Base-by-base conservation (phyloP, 2,113 vertebrate genomes). In the Marmota flaviventris region DNA sequence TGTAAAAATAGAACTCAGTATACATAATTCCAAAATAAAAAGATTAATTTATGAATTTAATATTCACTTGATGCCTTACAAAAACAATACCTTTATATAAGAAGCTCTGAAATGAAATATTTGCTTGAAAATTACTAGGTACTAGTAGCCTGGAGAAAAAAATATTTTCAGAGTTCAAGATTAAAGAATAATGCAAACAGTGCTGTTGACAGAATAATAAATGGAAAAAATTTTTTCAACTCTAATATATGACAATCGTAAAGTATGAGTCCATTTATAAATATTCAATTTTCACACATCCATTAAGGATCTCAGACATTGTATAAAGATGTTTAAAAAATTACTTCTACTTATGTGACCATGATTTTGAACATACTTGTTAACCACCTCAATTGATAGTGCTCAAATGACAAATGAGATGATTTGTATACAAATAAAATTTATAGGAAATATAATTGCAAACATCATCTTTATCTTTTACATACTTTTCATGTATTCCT, bases 21-120 rank as follows among this genome's bases (percentile, higher is more conserved):
- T 56, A 32, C 18, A 37, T 96, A 93, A 94, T 79, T 85, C 29
- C 48, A 69, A 96, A 95, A 94, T 85, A 94, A 77, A 22, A 97
- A 75, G 45, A 69, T 75, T 78, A 94, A 93, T 91, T 65, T 93
- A 82, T 45, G 18, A 75, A 81, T 56, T 89, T 78, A 91, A 76
- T 84, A 67, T 48, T 87, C n/a, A 91, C 14, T 94, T 82, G 16
- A 82, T 69, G 58, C 16, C 77, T 91, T 83, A 86, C 27, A 18
- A 77, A 84, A 86, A 92, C 51, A 39, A 45, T 85, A 34, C 11
- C 14, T 53, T 93, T 67, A 58, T 72, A 45, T 78, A 25, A 27
- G 65, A 81, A 90, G 2, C 4, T 85, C 20, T 91, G 67, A 77
- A 90, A 83, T 86, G 5, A 90, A 76, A 14, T 61, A 27, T 83